A percentile compares a stretch with the other conserved stretches of the same genome.
Conservation (phyloP, 2,888 invertebrate species). For the Scelioninae gen. 2 region DNA sequence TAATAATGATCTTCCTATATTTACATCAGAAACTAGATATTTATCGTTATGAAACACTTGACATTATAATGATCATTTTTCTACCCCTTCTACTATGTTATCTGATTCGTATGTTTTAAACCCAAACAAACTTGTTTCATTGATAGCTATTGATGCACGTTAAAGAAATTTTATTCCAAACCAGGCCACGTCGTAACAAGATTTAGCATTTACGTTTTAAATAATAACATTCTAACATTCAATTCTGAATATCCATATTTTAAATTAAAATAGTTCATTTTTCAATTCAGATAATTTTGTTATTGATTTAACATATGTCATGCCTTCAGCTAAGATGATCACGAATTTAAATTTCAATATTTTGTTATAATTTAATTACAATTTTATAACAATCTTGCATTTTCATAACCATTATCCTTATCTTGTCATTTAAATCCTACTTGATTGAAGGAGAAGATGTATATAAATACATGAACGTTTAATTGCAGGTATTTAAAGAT, state of each 20-base stretch:
- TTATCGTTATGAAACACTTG: constrained; percentile 19
- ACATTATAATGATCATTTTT: constrained; percentile 15
- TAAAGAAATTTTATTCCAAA: constrained; percentile 5
- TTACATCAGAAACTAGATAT: constrained; percentile 7
- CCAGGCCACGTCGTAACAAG: background rate
- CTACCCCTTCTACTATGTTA: constrained; percentile 18
- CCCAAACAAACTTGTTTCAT: constrained; percentile 13
- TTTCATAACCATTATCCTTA: too few species aligned
- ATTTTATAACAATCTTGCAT: too few species aligned
- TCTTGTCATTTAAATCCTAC: too few species aligned
- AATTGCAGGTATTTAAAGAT: too few species aligned
- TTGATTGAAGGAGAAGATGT: too few species aligned
- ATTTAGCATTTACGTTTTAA: background rate
- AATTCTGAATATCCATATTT: background rate
- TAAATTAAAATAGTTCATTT: too few species aligned
- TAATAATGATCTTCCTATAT: constrained; percentile 14
- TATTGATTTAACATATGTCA: too few species aligned
- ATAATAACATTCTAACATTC: background rate
- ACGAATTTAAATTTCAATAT: too few species aligned
- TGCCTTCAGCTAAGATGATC: too few species aligned
- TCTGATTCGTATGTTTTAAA: constrained; percentile 1
- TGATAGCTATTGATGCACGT: background rate
- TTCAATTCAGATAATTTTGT: background rate
- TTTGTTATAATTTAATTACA: too few species aligned
- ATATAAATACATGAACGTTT: too few species aligned